Conservation (phyloP, 64 coral and sea anemone genomes). For the Pocillopora damicornis region DNA sequence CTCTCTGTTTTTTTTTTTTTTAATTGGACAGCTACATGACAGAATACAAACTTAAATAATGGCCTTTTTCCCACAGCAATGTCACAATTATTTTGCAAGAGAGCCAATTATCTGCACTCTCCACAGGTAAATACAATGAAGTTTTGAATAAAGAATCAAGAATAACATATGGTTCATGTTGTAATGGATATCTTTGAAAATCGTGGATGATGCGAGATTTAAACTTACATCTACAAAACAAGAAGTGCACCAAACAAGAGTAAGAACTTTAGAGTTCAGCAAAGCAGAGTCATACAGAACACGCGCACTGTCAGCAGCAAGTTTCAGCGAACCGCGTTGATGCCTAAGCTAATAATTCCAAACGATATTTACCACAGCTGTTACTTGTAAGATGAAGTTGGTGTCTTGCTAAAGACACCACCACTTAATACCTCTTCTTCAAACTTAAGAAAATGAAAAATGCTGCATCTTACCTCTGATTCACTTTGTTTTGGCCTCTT, state of each 20-base stretch:
- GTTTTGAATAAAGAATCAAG: not conserved
- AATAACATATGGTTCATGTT: not conserved
- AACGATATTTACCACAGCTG: not conserved
- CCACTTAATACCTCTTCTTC: not conserved
- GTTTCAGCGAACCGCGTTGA: no score
- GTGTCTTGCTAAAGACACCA: not conserved
- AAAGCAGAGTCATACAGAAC: not conserved
- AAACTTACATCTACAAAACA: no score
- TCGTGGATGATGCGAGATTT: no score
- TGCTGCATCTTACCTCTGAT: not conserved
- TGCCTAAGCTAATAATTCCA: not conserved
- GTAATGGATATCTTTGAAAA: no score
- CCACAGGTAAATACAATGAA: not conserved
- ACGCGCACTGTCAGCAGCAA: no score
- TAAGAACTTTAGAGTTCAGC: not conserved
- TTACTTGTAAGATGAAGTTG: not conserved
- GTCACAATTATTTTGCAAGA: not conserved
- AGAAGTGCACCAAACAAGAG: no score
- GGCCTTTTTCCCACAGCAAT: no score
- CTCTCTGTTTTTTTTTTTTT: no score
- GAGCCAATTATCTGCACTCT: not conserved
- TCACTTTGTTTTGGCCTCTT: slow-evolving; percentile 18
- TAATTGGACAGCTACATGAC: no score
- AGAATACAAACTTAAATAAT: no score
- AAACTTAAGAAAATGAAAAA: not conserved